Evolutionary conservation across 2,797 vertebrate genomes (phyloP).

Genomic region (Manis crassicaudata): DNA sequence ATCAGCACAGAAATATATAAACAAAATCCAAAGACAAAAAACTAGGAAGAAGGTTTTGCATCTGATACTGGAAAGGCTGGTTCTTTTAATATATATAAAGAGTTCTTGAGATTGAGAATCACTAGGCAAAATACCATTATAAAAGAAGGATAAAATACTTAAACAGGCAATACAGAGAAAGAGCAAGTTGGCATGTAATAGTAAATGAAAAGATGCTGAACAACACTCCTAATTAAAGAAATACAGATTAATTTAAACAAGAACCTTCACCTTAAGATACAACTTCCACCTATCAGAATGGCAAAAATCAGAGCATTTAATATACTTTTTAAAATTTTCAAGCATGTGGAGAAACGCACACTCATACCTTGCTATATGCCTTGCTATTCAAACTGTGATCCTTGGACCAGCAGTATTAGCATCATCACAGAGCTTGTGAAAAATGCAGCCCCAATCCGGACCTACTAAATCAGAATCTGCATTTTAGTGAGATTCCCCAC

Average conservation of each 20-base stretch:
- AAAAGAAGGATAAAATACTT: neutral
- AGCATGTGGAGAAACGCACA: neutral
- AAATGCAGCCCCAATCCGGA: conserved; percentile 12
- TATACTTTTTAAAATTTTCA: neutral
- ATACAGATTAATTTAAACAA: conserved; percentile 51
- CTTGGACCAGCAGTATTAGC: conserved; percentile 11
- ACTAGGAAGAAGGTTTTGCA: neutral
- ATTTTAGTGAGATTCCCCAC: conserved; percentile 44
- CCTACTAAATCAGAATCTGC: conserved; percentile 28
- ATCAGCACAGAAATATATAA: neutral
- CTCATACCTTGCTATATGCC: neutral
- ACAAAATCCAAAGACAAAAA: conserved; percentile 40
- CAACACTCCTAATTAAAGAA: conserved; percentile 35
- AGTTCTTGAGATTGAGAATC: conserved; percentile 42
- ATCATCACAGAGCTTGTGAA: conserved; percentile 33
- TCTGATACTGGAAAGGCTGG: neutral
- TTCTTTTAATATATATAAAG: conserved; percentile 27
- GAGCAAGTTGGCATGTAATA: conserved; percentile 43
- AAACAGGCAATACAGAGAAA: neutral
- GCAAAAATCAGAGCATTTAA: conserved; percentile 27
- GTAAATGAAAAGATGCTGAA: neutral
- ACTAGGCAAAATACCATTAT: conserved; percentile 31
- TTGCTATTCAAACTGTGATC: conserved; percentile 10
- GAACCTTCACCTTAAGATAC: neutral
- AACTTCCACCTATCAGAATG: conserved; percentile 35